phyloP scores from a whole-genome alignment of 53 echinoderm and acorn worm genomes.

The Echinometra lucunter region DNA sequence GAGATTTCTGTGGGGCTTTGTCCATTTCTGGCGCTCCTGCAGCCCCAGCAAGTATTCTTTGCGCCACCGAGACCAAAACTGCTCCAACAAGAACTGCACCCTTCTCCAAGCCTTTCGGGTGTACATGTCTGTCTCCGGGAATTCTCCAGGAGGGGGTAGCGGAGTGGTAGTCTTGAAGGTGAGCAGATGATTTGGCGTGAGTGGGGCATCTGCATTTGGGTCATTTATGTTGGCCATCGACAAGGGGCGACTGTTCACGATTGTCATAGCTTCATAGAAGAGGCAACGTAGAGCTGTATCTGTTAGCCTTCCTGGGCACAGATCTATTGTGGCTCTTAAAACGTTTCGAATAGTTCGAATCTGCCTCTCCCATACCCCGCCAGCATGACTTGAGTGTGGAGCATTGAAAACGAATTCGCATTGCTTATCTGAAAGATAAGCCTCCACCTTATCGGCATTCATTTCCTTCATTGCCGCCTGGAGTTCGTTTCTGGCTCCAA shows the following conservation, averaged over 20 bases:
- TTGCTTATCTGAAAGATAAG: too few species aligned
- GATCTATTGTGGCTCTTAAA: too few species aligned
- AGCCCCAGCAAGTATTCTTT: constrained; percentile 70
- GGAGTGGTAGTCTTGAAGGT: constrained; percentile 70
- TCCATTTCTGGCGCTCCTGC: constrained; percentile 66
- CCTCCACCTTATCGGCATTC: too few species aligned
- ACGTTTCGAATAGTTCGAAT: too few species aligned
- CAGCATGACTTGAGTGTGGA: too few species aligned
- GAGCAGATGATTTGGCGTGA: constrained; percentile 75
- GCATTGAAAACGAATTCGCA: too few species aligned
- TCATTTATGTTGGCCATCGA: constrained; percentile 50
- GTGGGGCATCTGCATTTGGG: constrained; percentile 35
- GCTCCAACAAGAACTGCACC: constrained; percentile 59
- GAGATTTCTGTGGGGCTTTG: constrained; percentile 56
- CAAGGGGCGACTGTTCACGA: constrained; percentile 67
- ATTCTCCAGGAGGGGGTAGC: constrained; percentile 69
- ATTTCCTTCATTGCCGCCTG: too few species aligned
- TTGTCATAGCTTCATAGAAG: constrained; percentile 72
- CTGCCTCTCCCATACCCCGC: too few species aligned
- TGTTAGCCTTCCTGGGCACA: too few species aligned
- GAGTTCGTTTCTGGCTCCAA: too few species aligned
- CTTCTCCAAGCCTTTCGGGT: constrained; percentile 71
- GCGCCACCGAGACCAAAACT: constrained; percentile 75
- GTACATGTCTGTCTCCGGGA: constrained; percentile 62
- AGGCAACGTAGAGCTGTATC: not conserved